Conservation (phyloP, 2,113 vertebrate species). For the Panurus biarmicus region DNA sequence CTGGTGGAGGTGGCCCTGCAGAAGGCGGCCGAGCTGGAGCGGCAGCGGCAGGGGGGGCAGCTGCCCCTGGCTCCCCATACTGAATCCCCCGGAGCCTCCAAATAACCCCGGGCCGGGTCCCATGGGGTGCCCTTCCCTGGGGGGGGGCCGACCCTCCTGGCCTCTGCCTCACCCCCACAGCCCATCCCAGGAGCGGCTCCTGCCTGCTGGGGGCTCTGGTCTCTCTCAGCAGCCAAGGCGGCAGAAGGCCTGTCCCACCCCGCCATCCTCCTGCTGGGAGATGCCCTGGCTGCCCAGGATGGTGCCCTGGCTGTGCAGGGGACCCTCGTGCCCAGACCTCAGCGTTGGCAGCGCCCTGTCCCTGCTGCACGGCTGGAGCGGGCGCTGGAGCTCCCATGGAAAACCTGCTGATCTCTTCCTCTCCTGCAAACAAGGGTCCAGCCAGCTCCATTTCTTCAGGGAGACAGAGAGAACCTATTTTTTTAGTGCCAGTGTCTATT, state of each 20-base stretch:
- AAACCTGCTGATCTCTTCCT: conserved; percentile 41
- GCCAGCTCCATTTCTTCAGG: not conserved
- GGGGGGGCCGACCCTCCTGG: not conserved
- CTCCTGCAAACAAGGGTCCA: not conserved
- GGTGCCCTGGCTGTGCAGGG: not conserved
- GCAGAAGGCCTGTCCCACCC: not conserved
- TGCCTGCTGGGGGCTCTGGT: not conserved
- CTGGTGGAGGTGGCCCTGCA: conserved; percentile 87
- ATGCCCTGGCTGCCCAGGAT: not conserved
- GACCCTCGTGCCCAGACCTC: not conserved
- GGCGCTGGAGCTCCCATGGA: not conserved
- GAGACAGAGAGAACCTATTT: not conserved
- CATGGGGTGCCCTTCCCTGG: not conserved
- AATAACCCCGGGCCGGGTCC: conserved; percentile 3
- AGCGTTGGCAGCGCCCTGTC: not conserved
- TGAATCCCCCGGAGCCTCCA: conserved; percentile 20
- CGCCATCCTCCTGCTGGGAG: not conserved
- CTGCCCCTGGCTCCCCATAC: conserved; percentile 28
- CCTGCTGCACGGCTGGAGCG: accelerated
- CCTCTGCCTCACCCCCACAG: not conserved
- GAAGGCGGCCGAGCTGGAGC: conserved; percentile 86
- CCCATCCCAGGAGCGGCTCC: not conserved
- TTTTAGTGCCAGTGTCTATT: not conserved
- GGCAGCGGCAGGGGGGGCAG: conserved; percentile 67
- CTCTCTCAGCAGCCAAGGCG: not conserved